A percentile compares a stretch with the other conserved stretches of the same genome.
phyloP scores from a whole-genome alignment of 1,140 invertebrate species.

The Heliconius hewitsoni region DNA sequence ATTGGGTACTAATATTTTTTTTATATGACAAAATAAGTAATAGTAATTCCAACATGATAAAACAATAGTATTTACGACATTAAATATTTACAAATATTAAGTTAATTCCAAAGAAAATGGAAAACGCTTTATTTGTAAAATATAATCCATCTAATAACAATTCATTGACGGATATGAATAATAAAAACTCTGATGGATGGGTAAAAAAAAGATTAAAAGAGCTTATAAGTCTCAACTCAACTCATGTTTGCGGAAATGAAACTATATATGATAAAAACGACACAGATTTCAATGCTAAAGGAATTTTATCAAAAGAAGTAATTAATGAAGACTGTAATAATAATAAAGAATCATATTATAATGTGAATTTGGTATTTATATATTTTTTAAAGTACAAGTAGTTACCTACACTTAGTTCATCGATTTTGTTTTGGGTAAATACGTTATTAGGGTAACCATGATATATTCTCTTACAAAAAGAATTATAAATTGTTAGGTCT shows the following conservation, averaged over 20 bases:
- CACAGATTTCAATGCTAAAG: background rate
- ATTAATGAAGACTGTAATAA: background rate
- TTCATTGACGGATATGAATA: background rate
- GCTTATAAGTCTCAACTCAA: background rate
- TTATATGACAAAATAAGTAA: background rate
- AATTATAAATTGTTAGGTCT: too few species aligned
- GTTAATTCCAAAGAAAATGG: background rate
- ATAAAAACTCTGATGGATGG: background rate
- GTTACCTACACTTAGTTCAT: slow-evolving; percentile 11
- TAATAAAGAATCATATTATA: slow-evolving; percentile 17
- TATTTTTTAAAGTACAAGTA: background rate
- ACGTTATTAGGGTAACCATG: background rate
- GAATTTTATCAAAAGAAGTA: slow-evolving; percentile 10
- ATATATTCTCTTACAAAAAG: background rate
- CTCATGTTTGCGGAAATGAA: background rate
- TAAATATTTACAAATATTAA: slow-evolving; percentile 3
- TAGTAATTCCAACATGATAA: background rate
- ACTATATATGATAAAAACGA: background rate
- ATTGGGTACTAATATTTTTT: background rate
- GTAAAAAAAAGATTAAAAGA: background rate
- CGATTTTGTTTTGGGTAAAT: slow-evolving; percentile 5
- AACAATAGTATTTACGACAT: background rate
- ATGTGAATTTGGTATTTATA: slow-evolving; percentile 18
- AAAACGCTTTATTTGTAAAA: slow-evolving; percentile 8
- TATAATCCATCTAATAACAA: slow-evolving; percentile 11